phyloP scores from a whole-genome alignment of 2,888 invertebrate species.

The Apocheima hispidaria region DNA sequence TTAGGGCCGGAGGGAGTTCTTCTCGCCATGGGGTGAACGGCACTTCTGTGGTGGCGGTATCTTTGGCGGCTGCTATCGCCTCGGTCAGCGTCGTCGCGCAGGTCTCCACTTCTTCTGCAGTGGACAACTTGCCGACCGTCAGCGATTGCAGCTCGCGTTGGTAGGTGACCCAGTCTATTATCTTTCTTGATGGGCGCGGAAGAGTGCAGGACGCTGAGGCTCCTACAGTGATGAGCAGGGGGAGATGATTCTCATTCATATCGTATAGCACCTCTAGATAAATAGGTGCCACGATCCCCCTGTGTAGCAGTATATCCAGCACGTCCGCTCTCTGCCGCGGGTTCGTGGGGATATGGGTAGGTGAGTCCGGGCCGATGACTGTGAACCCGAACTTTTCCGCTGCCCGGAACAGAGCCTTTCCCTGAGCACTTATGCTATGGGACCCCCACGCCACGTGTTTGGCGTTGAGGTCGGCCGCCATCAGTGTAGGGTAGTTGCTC shows the following conservation, averaged over 20 bases:
- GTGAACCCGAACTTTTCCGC: background rate
- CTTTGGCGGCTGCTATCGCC: background rate
- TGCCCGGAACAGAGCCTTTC: background rate
- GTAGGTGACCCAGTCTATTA: background rate
- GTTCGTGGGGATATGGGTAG: background rate
- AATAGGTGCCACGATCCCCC: background rate
- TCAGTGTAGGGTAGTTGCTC: background rate
- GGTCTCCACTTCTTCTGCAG: conserved; percentile 6
- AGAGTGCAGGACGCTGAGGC: accelerated
- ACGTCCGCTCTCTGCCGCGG: background rate
- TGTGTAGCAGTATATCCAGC: background rate
- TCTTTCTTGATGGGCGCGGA: background rate
- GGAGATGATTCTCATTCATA: conserved; percentile 7
- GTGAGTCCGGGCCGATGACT: background rate
- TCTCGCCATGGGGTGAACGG: background rate
- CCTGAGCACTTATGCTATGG: background rate
- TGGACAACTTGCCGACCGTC: background rate
- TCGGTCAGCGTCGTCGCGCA: background rate
- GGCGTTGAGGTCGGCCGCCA: conserved; percentile 3
- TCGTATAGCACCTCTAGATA: too few relatives aligned
- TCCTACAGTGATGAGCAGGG: background rate
- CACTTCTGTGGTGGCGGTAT: background rate
- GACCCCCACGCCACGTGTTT: conserved; percentile 11
- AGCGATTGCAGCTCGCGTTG: background rate
- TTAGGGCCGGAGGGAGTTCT: background rate